A percentile compares a stretch with the other conserved stretches of the same genome.
Evolutionary conservation across 2,888 invertebrate genomes (phyloP).

Genomic region (Pomacea canaliculata): DNA sequence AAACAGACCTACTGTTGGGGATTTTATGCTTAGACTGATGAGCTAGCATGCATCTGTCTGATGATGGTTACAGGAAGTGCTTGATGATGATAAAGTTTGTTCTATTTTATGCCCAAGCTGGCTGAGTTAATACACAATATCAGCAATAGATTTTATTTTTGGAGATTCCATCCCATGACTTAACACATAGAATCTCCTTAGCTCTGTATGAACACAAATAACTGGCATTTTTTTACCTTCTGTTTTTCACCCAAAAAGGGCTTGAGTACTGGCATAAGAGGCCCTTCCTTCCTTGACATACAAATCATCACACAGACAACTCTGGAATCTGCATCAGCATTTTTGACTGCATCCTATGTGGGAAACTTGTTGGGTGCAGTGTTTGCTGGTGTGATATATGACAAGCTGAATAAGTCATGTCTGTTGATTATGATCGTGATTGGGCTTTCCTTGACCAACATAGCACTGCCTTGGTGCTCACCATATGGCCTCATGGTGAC

Average conservation of each 20-base stretch:
- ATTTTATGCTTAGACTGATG: no score
- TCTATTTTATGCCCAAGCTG: no score
- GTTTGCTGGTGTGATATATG: conserved; percentile 54
- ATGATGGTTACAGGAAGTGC: no score
- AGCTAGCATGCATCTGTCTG: no score
- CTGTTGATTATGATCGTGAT: conserved; percentile 46
- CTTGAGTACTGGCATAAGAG: conserved; percentile 34
- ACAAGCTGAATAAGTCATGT: conserved; percentile 45
- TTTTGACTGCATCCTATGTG: conserved; percentile 64
- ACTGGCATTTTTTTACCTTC: no score
- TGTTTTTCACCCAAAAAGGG: no score
- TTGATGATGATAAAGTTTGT: no score
- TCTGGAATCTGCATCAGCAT: conserved; percentile 57
- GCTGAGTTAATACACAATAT: background rate
- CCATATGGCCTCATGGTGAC: conserved; percentile 57
- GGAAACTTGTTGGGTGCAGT: conserved; percentile 69
- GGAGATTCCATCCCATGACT: background rate
- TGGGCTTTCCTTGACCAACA: conserved; percentile 63
- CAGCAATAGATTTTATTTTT: background rate
- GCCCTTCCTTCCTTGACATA: conserved; percentile 68
- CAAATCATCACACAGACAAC: conserved; percentile 59
- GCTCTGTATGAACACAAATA: background rate
- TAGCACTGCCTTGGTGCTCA: conserved; percentile 67
- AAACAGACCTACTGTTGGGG: no score
- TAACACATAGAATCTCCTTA: background rate